Evolutionary conservation across 2,113 vertebrate species (phyloP).

Genomic region (Cromileptes altivelis): DNA sequence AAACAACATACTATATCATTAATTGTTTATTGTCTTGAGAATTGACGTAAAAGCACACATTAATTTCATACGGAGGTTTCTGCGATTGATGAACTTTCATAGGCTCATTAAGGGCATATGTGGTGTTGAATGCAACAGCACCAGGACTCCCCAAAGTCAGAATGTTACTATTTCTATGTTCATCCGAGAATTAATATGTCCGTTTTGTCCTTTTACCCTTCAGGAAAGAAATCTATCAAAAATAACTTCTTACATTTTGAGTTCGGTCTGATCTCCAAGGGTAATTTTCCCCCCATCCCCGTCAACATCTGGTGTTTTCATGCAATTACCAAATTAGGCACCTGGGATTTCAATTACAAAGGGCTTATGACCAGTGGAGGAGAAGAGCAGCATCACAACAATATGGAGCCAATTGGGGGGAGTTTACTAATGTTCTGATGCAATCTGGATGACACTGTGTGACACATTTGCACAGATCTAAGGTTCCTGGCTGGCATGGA

Average conservation of each 20-base stretch:
- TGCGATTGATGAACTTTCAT: background rate
- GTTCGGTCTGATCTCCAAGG: constrained; percentile 9
- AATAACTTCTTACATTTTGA: constrained; percentile 13
- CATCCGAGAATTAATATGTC: background rate
- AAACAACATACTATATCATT: background rate
- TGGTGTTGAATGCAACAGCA: too few relatives aligned
- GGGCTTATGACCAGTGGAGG: constrained; percentile 23
- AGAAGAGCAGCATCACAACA: constrained; percentile 22
- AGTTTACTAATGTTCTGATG: constrained; percentile 11
- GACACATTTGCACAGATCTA: constrained; percentile 5
- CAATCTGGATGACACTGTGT: constrained; percentile 12
- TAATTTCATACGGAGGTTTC: background rate
- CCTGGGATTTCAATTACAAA: constrained; percentile 41
- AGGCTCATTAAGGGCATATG: background rate
- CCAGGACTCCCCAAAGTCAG: background rate
- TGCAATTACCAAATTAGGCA: constrained; percentile 38
- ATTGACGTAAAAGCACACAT: background rate
- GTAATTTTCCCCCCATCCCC: constrained; percentile 10
- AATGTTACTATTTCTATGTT: background rate
- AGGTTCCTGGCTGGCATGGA: background rate
- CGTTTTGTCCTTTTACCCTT: constrained; percentile 8
- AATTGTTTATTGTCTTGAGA: background rate
- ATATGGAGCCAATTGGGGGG: background rate
- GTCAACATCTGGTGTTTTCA: constrained; percentile 39
- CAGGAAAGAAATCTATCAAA: background rate